A percentile compares a stretch with the other conserved stretches of the same genome.
phyloP scores from a whole-genome alignment of 2,113 vertebrate species.

The Erythrocercus mccallii region DNA sequence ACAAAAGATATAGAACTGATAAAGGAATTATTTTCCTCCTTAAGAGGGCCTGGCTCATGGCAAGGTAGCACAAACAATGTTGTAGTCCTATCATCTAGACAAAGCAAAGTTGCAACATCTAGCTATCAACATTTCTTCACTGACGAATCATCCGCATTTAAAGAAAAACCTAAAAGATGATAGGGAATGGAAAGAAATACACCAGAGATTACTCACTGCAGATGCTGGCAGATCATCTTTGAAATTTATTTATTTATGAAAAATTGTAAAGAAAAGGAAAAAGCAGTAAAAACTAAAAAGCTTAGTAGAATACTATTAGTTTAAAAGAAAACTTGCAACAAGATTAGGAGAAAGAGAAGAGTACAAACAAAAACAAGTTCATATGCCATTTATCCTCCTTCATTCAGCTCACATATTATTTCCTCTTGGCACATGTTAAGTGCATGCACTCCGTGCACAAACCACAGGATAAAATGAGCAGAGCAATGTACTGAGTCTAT shows the following conservation, averaged over 20 bases:
- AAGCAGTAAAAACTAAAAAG: not conserved
- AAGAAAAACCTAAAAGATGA: not conserved
- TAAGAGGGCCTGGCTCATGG: not conserved
- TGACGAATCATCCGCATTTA: not conserved
- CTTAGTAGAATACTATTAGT: not conserved
- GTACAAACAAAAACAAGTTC: not conserved
- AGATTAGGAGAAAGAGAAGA: not conserved
- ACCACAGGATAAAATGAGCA: slow-evolving; percentile 35
- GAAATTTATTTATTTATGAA: not conserved
- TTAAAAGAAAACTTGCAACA: not conserved
- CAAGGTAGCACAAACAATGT: not conserved
- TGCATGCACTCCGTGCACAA: not conserved
- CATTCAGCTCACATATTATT: not conserved
- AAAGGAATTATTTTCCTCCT: not conserved
- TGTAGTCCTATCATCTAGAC: accelerated
- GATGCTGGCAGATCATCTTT: not conserved
- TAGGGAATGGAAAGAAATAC: not conserved
- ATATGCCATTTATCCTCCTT: not conserved
- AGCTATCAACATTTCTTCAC: not conserved
- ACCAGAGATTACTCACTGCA: not conserved
- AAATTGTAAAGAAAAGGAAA: not conserved
- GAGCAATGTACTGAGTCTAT: not conserved
- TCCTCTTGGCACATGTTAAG: not conserved
- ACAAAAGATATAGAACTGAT: not conserved
- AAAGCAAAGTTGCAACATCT: not conserved